Evolutionary conservation across 2,113 vertebrate species (phyloP), one percentile per base, ranked within the genome.

Genomic region (Centrocercus urophasianus): DNA sequence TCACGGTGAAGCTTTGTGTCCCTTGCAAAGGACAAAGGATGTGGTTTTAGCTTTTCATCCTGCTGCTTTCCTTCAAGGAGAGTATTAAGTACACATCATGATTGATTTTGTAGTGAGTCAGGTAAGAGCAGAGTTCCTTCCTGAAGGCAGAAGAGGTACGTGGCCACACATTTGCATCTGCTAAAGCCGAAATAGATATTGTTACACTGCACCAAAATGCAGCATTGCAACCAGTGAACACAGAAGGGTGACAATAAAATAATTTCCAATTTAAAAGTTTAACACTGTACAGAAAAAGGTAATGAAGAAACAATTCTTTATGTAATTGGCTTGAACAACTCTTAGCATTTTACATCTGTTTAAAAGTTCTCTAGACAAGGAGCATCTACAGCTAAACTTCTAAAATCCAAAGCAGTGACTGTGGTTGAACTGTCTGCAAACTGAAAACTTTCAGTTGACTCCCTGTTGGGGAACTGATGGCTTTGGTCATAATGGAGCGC

Each of bases 11-110:
- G 95, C 87, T 93, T 67, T 75, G 71, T 82, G 93, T 75, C 88
- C 95, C 93, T 69, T 88, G 86, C 93, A 83, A 86, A 96, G 91
- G 94, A 78, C 83, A 38, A 75, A 67, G 82, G 92, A 85, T 90
- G 90, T 94, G 89, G 84, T 91, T 69, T 59, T 43, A 22, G 86
- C 76, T 88, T 83, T 80, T 96, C 76, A 65, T 96, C 95, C 94
- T 18, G 7, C 78, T 43, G 80, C 91, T 65, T 48, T 93, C 89
- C 94, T 87, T 52, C 75, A 60, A 92, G 89, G 84, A 76, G 88
- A 88, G 74, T 47, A 30, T 64, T 83, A 43, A 74, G 89, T 71
- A 32, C 50, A 4, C 27, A 4, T 91, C 34, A 48, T 81, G 63
- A 71, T 80, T 81, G 96, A 88, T 95, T 96, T 90, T 82, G 61